Base-by-base conservation (phyloP, 1,140 invertebrate species). In the Theocolax elegans region DNA sequence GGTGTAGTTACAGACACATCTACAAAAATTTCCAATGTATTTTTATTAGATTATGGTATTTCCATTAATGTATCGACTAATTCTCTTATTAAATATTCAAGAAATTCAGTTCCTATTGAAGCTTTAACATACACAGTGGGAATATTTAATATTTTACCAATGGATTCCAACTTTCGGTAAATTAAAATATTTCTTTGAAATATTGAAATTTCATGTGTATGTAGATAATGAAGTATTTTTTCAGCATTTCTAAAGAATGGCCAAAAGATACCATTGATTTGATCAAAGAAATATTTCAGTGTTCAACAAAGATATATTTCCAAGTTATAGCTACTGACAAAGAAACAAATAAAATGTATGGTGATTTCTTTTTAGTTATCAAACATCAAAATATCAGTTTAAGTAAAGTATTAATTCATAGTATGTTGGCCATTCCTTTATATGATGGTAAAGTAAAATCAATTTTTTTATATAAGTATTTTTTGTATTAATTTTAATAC, bases 1-100 rank as follows among this genome's bases (percentile, higher is more conserved):
- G 62, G 53, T 31, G 29, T 58, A n/a, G 42, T 70, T 53, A 60
- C 19, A 38, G 48, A 75, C 48, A 59, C 29, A 19, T 3, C 9
- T 23, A n/a, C 1, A 29, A 3, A 25, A 13, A 46, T 29, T 40
- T 1, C 44, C 6, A 13, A 65, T 49, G 65, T 81, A 31, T 79
- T 82, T 66, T 66, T 85, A 13, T 46, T 76, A 0, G 83, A 85
- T 72, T 78, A 79, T 75, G 83, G 83, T 0, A 70, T 71, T 42
- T 48, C 62, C 0, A 21, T 81, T 19, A 27, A 73, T 63, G 49
- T 79, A 1, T 15, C 59, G 17, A 72, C 53, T 66, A 29, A 76
- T 9, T 72, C 79, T 27, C 77, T 83, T 35, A 64, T 76, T 1
- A 46, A 59, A 7, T 38, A 77, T 56, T 19, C 70, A 15, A 23